Percentiles rank a stretch among this genome's conserved stretches.
phyloP scores from a whole-genome alignment of 35 echinoderm and acorn worm genomes.

The Ophiothrix spiculata region DNA sequence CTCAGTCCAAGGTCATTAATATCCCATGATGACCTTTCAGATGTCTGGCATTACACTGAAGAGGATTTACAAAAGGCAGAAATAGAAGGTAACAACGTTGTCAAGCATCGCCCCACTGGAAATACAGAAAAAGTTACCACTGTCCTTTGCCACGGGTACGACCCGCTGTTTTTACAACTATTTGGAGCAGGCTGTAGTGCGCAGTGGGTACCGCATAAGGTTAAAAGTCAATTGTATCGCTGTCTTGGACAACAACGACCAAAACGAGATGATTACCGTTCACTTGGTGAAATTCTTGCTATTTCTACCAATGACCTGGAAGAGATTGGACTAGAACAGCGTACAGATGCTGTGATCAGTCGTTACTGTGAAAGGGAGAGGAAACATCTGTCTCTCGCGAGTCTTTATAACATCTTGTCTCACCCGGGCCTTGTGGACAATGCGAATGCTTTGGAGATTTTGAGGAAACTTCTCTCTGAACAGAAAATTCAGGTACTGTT shows the following conservation, averaged over 20 bases:
- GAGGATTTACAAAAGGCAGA: neutral
- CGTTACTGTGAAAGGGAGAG: neutral
- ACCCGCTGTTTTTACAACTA: neutral
- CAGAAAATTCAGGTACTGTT: neutral
- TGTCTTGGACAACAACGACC: neutral
- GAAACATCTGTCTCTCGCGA: neutral
- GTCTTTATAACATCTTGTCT: neutral
- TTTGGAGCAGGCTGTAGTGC: constrained; percentile 5
- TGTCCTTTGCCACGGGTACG: constrained; percentile 15
- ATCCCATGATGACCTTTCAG: constrained; percentile 12
- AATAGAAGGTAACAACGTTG: constrained; percentile 1
- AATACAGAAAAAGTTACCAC: constrained; percentile 14
- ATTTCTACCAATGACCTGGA: neutral
- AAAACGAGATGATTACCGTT: constrained; percentile 16
- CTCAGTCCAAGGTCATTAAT: constrained; percentile 19
- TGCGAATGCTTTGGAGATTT: neutral
- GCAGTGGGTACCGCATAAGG: constrained; percentile 14
- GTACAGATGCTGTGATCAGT: neutral
- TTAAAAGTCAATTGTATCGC: neutral
- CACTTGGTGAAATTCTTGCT: neutral
- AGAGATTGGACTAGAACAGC: neutral
- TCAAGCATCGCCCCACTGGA: constrained; percentile 6
- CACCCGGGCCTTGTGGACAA: neutral
- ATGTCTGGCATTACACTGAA: constrained; percentile 22
- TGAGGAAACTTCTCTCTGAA: neutral